Base-by-base conservation (phyloP, 2,888 invertebrate species). In the Nephrocerus scutellatus region DNA sequence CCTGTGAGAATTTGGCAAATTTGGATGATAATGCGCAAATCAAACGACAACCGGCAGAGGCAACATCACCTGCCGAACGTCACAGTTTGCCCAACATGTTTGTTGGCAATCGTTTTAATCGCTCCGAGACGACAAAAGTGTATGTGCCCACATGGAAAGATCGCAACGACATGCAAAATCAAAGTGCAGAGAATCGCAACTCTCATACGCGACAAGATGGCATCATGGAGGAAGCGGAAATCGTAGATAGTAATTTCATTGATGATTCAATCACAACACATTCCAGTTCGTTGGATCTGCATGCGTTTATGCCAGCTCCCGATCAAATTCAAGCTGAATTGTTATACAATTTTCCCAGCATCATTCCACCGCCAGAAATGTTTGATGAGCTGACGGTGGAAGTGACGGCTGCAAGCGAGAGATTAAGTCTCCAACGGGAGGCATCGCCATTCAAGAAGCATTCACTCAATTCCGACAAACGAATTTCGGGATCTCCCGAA, bases 21-120 rank as follows among this genome's bases (percentile, higher is more conserved):
- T 72, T 82, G 55, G 75, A 77, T 56, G 77, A 76, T 54, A 74
- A 75, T 59, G 71, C 71, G 8, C 72, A 72, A 59, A 72, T 79
- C 26, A 67, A 69, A 48, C 63, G 22, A 24, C 21, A 24, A 63
- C 62, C 37, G 16, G 35, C 20, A 16, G 23, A 14, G 1, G 19
- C 26, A 57, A 54, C 25, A 14, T 55, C 53, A 4, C 53, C 53
- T 48, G 70, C 45, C 7, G 74, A 73, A 21, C 71, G 82, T 19
- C 79, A 79, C 50, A 82, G 81, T 59, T 80, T 79, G 63, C 82
- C 82, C 6, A 75, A 77, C 48, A 73, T 74, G 41, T 75, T 76
- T 57, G 74, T 75, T 15, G 75, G 73, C 5, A 74, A 76, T 56
- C 74, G 74, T 39, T 76, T 76, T 47, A 76, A 74, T 55, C 64